phyloP scores from a whole-genome alignment of 2,888 invertebrate species.

The Julus scanicus region DNA sequence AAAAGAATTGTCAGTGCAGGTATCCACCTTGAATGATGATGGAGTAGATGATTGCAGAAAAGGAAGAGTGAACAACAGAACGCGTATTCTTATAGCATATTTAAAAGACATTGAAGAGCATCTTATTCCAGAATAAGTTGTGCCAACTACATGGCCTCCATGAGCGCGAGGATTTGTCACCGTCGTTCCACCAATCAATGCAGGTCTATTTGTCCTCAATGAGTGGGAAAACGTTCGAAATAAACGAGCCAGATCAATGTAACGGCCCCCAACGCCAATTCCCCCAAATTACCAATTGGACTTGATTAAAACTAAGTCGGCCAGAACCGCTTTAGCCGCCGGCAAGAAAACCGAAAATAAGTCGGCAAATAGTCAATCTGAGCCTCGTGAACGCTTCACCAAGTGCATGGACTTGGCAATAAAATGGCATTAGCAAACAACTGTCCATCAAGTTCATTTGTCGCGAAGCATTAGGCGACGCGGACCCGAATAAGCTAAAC shows the following conservation, averaged over 20 bases:
- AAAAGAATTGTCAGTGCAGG: too few relatives aligned
- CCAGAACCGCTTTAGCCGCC: constrained; percentile 25
- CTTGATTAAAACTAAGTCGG: constrained; percentile 32
- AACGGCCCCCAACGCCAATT: constrained; percentile 7
- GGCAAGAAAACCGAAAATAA: constrained; percentile 38
- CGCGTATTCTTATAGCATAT: too few relatives aligned
- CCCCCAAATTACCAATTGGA: constrained; percentile 39
- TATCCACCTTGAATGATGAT: too few relatives aligned
- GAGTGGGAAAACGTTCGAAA: constrained; percentile 6
- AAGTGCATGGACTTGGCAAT: constrained; percentile 20
- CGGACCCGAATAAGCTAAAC: constrained; percentile 27
- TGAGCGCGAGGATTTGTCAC: constrained; percentile 31
- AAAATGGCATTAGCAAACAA: constrained; percentile 39
- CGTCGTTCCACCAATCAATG: constrained; percentile 4
- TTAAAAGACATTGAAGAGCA: too few relatives aligned
- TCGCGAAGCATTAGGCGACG: constrained; percentile 29
- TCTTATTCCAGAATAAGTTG: neutral
- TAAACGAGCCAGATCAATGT: constrained; percentile 39
- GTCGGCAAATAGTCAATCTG: constrained; percentile 20
- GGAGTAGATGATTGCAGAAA: too few relatives aligned
- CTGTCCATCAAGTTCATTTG: constrained; percentile 42
- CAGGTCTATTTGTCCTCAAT: constrained; percentile 36
- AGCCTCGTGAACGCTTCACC: constrained; percentile 3
- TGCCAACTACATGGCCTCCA: neutral
- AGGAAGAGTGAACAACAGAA: too few relatives aligned